A percentile compares a stretch with the other conserved stretches of the same genome.
Conservation (phyloP, 2,888 invertebrate genomes). For the Baronia brevicornis region DNA sequence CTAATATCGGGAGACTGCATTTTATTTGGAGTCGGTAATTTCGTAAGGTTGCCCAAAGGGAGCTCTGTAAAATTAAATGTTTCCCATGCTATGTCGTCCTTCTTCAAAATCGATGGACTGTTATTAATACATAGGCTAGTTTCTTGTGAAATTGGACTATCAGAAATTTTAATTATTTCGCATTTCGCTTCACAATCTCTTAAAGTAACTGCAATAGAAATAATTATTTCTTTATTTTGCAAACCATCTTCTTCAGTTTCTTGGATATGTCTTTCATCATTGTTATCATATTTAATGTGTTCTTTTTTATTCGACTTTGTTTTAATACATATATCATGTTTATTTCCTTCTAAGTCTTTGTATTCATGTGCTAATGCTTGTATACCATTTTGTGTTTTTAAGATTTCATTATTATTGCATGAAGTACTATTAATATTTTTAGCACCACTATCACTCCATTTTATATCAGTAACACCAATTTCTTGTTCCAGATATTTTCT, state of each 20-base stretch:
- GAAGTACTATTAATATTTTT: too few relatives aligned
- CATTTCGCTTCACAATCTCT: not conserved
- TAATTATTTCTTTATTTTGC: too few relatives aligned
- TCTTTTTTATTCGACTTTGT: too few relatives aligned
- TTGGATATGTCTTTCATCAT: too few relatives aligned
- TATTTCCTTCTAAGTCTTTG: too few relatives aligned
- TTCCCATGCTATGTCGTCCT: constrained; percentile 42
- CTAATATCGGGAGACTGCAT: constrained; percentile 53
- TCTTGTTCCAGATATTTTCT: constrained; percentile 82
- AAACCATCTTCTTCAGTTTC: too few relatives aligned
- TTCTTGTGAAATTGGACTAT: constrained; percentile 9
- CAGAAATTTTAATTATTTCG: constrained; percentile 4
- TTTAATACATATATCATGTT: too few relatives aligned
- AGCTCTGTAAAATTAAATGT: constrained; percentile 51
- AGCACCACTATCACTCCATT: constrained; percentile 69
- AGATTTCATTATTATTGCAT: constrained; percentile 9
- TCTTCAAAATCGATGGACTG: constrained; percentile 13
- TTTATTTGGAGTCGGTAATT: constrained; percentile 34
- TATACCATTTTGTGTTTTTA: too few relatives aligned
- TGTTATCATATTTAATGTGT: too few relatives aligned
- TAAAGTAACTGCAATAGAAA: not conserved
- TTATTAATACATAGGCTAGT: not conserved
- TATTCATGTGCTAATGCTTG: too few relatives aligned
- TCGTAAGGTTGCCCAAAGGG: constrained; percentile 44
- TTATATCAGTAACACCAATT: constrained; percentile 81